Evolutionary conservation across 35 echinoderm and acorn worm species (phyloP), one percentile per base, ranked within the genome.

Genomic region (Hemicentrotus pulcherrimus): DNA sequence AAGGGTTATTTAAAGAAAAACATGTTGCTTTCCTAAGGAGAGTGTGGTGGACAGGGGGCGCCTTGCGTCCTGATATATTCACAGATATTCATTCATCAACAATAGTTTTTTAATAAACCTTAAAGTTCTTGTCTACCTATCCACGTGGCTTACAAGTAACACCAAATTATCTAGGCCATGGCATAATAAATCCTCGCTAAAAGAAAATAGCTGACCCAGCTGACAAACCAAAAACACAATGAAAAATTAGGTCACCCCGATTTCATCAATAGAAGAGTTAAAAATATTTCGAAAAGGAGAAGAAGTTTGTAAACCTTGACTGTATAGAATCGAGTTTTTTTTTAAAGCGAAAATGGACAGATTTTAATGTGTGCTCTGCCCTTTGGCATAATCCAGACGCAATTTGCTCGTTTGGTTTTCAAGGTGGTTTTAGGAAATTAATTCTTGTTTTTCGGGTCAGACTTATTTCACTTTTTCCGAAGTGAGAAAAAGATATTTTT

Each of bases 141-240:
- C 18, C 65, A 78, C 19, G 6, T 78, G 65, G 65, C 65, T 78
- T 0, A 78, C 65, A 78, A 78, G 65, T 78, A 78, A 78, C 65
- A 78, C 65, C 65, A 8, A 78, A 22, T 78, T 78, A 78, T 78
- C 65, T 78, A 78, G 65, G 65, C 65, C 65, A 78, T 28, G 65
- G 65, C 18, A 78, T 78, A 78, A 78, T 78, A 78, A 78, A 78
- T 78, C 22, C 65, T 78, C 65, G 65, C 65, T 78, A 78, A 45
- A 47, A 90, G 88, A 90, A 90, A 90, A 90, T 90, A 47, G 88
- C 88, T 90, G 88, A 90, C 88, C 88, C 88, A 90, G 88, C 88
- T 90, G 46, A 33, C 88, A 90, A 47, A 45, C 88, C 46, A 47
- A 45, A 47, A 19, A 90, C 31, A 32, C 31, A 32, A 90, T 45